Evolutionary conservation across 2,113 vertebrate species (phyloP), one percentile per base, ranked within the genome.

Genomic region (Eolophus roseicapilla): DNA sequence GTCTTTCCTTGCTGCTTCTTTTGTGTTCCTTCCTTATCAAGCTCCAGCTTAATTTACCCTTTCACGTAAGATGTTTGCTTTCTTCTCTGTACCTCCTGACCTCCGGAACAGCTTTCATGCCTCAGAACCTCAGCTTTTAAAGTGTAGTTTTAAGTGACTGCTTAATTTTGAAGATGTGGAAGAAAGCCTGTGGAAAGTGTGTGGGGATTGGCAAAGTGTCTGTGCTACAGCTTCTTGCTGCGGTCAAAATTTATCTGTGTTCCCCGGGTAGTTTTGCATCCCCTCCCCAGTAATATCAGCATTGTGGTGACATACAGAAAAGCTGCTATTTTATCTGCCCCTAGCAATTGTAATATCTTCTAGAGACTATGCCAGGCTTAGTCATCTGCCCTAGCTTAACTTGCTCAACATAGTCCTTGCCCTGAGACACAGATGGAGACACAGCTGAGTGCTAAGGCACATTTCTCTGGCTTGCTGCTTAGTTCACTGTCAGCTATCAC

Each of bases 281-380:
- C 88, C 85, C 93, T 96, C 85, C 94, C 92, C 29, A n/a, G 71
- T 18, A 90, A 59, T 96, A 94, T 90, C 93, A 90, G 64, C 43
- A 5, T n/a, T 88, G 90, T 88, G 82, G 92, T 49, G 27, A 23
- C 63, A 46, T n/a, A 23, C 90, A 91, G 93, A 88, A 65, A 80
- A 88, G 93, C 78, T 95, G 71, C 44, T 46, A 37, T 89, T 95
- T 96, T 96, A 96, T 95, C 95, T 95, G 68, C 46, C 60, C 39
- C 71, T 29, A 53, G 87, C 90, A 93, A 96, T 75, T 93, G 75
- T 81, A 81, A 1, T 91, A 94, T 94, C 91, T 95, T 70, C 59
- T 68, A 24, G 82, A 80, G 29, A 33, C 71, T 79, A 2, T 0
- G 0, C 47, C 46, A 39, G 82, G 28, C 68, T 94, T 88, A 47